phyloP scores from a whole-genome alignment of 2,113 vertebrate species.

The Edolisoma coerulescens region DNA sequence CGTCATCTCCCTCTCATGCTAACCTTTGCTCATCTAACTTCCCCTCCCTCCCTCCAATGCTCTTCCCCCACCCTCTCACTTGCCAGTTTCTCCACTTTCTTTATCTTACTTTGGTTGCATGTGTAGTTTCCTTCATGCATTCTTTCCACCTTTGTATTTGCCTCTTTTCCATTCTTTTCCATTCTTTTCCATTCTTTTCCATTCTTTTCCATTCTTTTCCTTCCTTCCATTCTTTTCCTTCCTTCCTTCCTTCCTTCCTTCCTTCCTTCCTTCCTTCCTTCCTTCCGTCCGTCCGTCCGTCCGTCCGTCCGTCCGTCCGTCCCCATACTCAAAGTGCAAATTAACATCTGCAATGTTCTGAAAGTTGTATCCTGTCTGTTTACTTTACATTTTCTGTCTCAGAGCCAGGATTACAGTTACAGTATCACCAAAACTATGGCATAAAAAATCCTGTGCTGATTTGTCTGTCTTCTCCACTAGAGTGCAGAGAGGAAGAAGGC shows the following conservation, averaged over 20 bases:
- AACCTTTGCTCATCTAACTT: background rate
- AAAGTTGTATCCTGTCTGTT: background rate
- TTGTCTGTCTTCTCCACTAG: background rate
- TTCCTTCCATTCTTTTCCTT: too few relatives aligned
- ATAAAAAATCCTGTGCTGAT: background rate
- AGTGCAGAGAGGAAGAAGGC: background rate
- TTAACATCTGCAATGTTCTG: background rate
- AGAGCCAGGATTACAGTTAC: background rate
- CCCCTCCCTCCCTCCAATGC: background rate
- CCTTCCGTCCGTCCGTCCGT: too few relatives aligned
- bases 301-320: rapidly evolving
- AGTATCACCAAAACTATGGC: background rate
- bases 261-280: too few relatives aligned
- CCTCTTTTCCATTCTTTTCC: background rate
- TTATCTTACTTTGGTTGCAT: background rate
- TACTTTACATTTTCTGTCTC: background rate
- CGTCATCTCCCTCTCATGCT: background rate
- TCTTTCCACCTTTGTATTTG: background rate
- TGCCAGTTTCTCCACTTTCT: background rate
- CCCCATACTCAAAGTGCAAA: background rate
- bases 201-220: too few relatives aligned
- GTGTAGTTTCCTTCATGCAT: background rate
- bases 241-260: too few relatives aligned
- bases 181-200: background rate
- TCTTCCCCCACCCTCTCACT: background rate